Base-by-base conservation (phyloP, 2,888 invertebrate species). In the Yponomeuta sedellus region DNA sequence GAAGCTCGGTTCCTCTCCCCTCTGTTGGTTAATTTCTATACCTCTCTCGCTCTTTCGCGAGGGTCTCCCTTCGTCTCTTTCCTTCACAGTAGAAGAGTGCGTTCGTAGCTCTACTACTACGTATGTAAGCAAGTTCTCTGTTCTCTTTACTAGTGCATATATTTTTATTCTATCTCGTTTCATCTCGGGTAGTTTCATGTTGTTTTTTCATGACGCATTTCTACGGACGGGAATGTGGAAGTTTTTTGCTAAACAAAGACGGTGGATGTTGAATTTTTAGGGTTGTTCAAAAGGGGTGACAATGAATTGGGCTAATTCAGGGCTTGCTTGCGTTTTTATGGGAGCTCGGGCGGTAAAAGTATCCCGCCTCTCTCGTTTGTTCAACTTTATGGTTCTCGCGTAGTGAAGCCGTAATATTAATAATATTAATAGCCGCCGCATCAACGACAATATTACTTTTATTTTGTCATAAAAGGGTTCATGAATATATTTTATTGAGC, bases 141-240 rank as follows among this genome's bases (percentile, higher is more conserved):
- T 89, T 84, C 79, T 82, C 86, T 86, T 80, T 87, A 86, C 84
- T 88, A 89, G 83, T 89, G 90, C 91, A 90, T 91, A 85, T 91
- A 91, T 86, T 88, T 28, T 88, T 90, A 85, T 86, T 91, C 91
- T 87, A 91, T 91, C 91, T 89, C 91, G 88, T 91, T 91, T 90
- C 85, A 90, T 90, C 91, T 88, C 86, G 82, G 86, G 88, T 81
- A 83, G 87, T 86, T 88, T 87, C 80, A 85, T 85, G 88, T 89
- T 88, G 87, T 88, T 91, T 90, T 89, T 90, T 88, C 88, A 85
- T 87, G 88, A 89, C 91, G 91, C 91, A 91, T 88, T 89, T 91
- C 88, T 89, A 87, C 86, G 88, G 90, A 89, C 88, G 86, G 85
- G 88, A 90, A 90, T 89, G 89, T 89, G 87, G 89, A 89, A 88